These are phyloP conservation scores for Lepidurus arcticus DNA, from an alignment of 1,140 invertebrate species.

Conservation along the genomic window DNA sequence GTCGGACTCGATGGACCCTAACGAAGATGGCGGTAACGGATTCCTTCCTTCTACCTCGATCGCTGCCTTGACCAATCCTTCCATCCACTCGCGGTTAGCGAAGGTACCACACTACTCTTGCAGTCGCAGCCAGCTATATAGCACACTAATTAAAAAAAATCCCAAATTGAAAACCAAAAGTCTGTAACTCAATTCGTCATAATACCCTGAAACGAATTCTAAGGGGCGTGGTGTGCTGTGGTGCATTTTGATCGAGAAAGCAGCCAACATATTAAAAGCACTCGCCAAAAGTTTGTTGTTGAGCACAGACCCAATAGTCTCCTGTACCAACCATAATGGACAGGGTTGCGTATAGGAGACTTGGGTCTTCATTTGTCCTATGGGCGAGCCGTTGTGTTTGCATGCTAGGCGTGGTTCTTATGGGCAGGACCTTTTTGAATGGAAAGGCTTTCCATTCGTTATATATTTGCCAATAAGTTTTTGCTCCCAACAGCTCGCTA, in stretches of 20 bases:
- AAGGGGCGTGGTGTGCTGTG: not conserved
- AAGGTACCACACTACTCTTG: constrained; percentile 30
- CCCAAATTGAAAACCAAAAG: not conserved
- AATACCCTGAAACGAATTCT: constrained; percentile 15
- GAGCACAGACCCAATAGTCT: not conserved
- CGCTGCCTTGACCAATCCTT: constrained; percentile 28
- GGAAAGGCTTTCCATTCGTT: not conserved
- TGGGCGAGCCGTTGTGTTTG: constrained; percentile 11
- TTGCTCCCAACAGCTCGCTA: constrained; percentile 12
- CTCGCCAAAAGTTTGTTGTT: constrained; percentile 18
- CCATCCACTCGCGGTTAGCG: constrained; percentile 34
- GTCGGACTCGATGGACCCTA: constrained; percentile 32
- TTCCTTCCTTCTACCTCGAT: constrained; percentile 21
- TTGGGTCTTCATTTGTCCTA: constrained; percentile 18
- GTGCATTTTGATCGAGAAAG: constrained; percentile 8
- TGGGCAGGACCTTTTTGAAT: not conserved
- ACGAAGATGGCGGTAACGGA: constrained; percentile 14
- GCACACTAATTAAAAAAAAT: not conserved
- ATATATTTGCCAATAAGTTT: not conserved
- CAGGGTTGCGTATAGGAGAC: constrained; percentile 4
- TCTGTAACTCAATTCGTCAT: not conserved
- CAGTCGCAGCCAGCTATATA: constrained; percentile 16
- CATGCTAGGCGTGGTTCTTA: constrained; percentile 21
- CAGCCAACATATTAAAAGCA: not conserved
- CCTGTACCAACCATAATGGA: not conserved